Evolutionary conservation across 2,113 vertebrate species (phyloP).

Genomic region (Nipponia nippon): DNA sequence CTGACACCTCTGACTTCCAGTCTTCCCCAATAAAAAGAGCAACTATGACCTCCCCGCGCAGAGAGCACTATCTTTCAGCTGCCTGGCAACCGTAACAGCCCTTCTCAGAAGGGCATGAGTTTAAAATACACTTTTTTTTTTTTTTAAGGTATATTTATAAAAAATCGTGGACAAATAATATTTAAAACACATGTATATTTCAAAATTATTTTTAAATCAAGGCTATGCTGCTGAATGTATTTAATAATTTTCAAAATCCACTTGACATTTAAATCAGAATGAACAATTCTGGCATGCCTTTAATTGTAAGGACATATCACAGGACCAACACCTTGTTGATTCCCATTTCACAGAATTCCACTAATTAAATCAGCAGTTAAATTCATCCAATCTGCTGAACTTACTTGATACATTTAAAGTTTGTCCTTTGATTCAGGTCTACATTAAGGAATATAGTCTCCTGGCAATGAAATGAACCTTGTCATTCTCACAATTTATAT

Average conservation of each 20-base stretch:
- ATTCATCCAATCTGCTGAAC: neutral
- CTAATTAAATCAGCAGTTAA: neutral
- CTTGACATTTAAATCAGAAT: neutral
- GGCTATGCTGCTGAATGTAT: neutral
- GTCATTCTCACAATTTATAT: neutral
- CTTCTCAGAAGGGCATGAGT: neutral
- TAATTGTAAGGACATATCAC: neutral
- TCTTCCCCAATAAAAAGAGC: constrained; percentile 12
- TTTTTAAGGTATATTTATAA: neutral
- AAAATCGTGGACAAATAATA: neutral
- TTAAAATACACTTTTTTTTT: neutral
- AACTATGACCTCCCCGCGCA: neutral
- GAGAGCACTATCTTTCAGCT: neutral
- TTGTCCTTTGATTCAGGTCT: neutral
- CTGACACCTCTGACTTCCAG: neutral
- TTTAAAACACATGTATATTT: neutral
- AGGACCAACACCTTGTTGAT: neutral
- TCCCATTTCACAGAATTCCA: neutral
- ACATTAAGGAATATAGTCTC: neutral
- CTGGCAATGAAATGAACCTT: neutral
- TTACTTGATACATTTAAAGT: neutral
- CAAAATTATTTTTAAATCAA: neutral
- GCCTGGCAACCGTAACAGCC: neutral
- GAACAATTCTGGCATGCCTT: neutral
- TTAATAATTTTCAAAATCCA: neutral